Base-by-base conservation (phyloP, 2,888 invertebrate genomes). In the Teleogryllus oceanicus region DNA sequence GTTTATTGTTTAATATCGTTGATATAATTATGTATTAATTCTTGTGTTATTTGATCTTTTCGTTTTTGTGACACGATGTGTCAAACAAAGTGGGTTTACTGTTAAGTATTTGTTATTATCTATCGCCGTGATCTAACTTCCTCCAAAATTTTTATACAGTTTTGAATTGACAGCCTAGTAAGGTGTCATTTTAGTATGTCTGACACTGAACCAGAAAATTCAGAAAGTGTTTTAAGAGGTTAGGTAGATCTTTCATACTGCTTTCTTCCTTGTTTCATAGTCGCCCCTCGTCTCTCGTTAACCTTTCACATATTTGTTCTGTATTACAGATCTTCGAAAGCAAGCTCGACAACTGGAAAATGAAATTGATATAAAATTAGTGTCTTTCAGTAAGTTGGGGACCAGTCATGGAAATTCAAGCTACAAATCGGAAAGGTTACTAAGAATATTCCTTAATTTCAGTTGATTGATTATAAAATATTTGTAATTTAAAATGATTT, bases 291-390 rank as follows among this genome's bases (percentile, higher is more conserved):
- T 5, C 62, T 5, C 62, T 62, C n/a, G 10, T 18, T n/a, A 18
- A 62, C 62, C n/a, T 62, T 62, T 62, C 8, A 18, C 62, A 18
- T 1, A 51, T 74, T 37, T 12, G 50, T 13, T 79, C 20, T 78
- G n/a, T 78, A 11, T 80, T 89, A 82, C 85, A 97, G 98, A 96
- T 87, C 88, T 98, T 80, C 90, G 98, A 79, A 97, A 96, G 87
- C 96, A 97, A 87, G 98, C 99, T 2, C 90, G 98, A 81, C 92
- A 94, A 82, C 88, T 98, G 79, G 99, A 99, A 88, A 98, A 98
- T 89, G 98, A 98, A 86, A 96, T 99, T 84, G 99, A 99, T 87
- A 89, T 96, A 16, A 99, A 99, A 87, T 89, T 99, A 83, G 96
- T 98, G 2, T 95, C 96, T 11, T 96, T 97, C 86, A 98, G 97